Evolutionary conservation across 37 sponge, comb jelly and placozoan species (phyloP).

Genomic region (Chondrosia reniformis): DNA sequence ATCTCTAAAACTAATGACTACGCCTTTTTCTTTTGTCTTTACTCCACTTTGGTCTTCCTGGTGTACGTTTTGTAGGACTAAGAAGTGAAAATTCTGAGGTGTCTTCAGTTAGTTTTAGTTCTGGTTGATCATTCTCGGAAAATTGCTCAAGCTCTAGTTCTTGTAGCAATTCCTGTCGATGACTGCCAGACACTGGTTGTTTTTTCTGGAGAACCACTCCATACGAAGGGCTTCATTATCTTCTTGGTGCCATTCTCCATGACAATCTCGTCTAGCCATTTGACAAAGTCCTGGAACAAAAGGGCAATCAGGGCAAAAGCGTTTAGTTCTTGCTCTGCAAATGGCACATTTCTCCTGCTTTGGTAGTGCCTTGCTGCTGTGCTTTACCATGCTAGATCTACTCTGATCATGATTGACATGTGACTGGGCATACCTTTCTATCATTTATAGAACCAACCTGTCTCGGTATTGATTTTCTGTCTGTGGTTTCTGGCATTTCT

Average conservation of each 20-base stretch:
- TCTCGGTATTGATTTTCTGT: background rate
- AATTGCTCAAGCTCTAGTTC: too few species aligned
- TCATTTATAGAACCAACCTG: background rate
- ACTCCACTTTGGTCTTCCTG: background rate
- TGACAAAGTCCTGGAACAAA: background rate
- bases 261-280: background rate
- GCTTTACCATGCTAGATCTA: background rate
- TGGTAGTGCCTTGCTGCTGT: background rate
- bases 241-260: background rate
- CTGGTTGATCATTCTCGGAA: too few species aligned
- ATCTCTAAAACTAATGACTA: background rate
- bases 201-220: background rate
- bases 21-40: background rate
- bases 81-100: background rate
- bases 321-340: background rate
- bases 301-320: background rate
- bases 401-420: too few species aligned
- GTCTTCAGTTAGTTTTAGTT: too few species aligned
- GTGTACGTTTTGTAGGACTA: background rate
- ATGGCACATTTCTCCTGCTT: background rate
- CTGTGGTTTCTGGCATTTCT: background rate
- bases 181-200: background rate
- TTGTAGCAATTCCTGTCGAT: background rate
- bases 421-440: background rate
- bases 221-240: background rate